Evolutionary conservation across 2,797 vertebrate species (phyloP).

Genomic region (Avahi laniger): DNA sequence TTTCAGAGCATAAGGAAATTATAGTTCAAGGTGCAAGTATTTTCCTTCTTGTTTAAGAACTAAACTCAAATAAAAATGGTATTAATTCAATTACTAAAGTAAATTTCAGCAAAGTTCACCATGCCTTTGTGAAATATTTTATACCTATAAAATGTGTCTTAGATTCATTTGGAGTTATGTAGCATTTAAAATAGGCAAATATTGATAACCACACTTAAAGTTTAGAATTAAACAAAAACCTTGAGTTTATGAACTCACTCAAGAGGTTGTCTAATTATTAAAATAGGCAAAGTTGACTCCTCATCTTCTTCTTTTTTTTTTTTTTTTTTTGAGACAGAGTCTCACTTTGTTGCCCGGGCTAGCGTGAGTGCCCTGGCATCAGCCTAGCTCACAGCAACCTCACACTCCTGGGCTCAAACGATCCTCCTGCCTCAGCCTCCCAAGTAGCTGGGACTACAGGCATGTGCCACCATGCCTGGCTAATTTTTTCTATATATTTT

Average conservation of each 20-base stretch:
- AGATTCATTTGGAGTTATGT: background rate
- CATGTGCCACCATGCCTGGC: too few relatives aligned
- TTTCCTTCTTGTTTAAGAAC: background rate
- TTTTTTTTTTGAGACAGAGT: too few relatives aligned
- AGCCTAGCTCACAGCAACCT: too few relatives aligned
- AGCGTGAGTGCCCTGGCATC: too few relatives aligned
- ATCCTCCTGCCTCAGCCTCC: too few relatives aligned
- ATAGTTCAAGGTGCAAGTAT: background rate
- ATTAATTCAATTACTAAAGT: background rate
- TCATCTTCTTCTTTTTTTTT: too few relatives aligned
- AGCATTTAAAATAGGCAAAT: background rate
- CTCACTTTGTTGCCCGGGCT: too few relatives aligned
- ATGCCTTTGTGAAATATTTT: background rate
- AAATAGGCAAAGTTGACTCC: background rate
- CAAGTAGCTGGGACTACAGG: too few relatives aligned
- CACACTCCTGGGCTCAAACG: too few relatives aligned
- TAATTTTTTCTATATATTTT: too few relatives aligned
- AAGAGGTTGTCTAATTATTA: background rate
- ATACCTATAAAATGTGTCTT: background rate
- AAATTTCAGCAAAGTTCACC: background rate
- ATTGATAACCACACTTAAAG: background rate
- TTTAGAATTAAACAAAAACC: background rate
- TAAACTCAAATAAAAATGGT: background rate
- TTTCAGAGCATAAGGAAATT: background rate
- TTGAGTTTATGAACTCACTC: background rate